Evolutionary conservation across 2,888 invertebrate genomes (phyloP), one percentile per base, ranked within the genome.

Genomic region (Chymomyza caudatula): DNA sequence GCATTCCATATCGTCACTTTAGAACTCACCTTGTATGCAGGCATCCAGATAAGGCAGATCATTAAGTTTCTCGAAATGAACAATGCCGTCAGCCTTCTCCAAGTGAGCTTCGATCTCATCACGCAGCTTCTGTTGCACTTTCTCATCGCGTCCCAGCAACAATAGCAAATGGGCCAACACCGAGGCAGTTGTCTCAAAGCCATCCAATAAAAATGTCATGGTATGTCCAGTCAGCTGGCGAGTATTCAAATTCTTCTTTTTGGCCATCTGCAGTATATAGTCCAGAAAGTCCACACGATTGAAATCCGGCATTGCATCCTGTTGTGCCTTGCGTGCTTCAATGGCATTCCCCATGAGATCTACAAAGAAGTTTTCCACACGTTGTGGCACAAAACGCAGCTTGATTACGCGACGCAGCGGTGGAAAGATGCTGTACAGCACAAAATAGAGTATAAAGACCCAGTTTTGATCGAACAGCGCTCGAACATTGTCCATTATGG

Each of bases 301-400:
- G 3, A 71, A 74, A 43, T 84, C 63, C 20, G 75, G 65, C 1
- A 62, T 72, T 5, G 19, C 29, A 0, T 66, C 22, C 25, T 64
- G 55, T 19, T 86, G 73, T 0, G 55, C 23, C 2, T 77, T 73
- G 0, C 90, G 78, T 0, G 86, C 58, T 23, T 87, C 69, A 5
- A 89, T 61, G 0, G 89, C 87, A 17, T 65, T 76, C 11, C 73
- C 63, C 87, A 88, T 82, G 0, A 90, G 64, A 2, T 74, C 64
- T 0, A 71, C 52, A 23, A 89, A 90, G 57, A 86, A 89, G 0
- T 43, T 6, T 23, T 87, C 97, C 83, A 97, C 97, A 0, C 92
- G 93, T 0, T 89, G 91, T 0, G 80, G 71, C 0, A 90, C 55
- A 44, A 89, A 78, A 3, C 78, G 77, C 0, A 77, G 20, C n/a